phyloP scores from a whole-genome alignment of 1,140 invertebrate genomes.

The Drosophila parvula region DNA sequence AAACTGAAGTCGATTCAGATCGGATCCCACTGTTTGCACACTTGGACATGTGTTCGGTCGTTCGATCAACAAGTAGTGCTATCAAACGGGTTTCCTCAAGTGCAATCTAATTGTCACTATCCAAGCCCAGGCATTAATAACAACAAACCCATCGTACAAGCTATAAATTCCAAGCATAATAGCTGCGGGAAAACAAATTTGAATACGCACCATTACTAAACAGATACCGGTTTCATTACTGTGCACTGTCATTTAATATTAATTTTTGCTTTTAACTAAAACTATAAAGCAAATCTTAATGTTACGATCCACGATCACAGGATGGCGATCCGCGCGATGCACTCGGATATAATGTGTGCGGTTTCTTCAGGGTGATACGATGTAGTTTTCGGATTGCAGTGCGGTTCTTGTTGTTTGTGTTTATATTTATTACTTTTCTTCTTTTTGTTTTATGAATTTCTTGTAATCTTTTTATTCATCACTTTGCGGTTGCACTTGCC shows the following conservation, averaged over 20 bases:
- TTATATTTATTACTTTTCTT: neutral
- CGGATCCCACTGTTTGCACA: conserved; percentile 11
- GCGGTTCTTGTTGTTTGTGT: neutral
- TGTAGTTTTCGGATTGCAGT: conserved; percentile 5
- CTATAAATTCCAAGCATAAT: conserved; percentile 7
- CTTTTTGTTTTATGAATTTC: conserved; percentile 2
- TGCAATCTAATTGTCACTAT: conserved; percentile 32
- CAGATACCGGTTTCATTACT: conserved; percentile 84
- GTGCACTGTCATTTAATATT: conserved; percentile 84
- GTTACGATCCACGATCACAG: conserved; percentile 33
- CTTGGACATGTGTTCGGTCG: conserved; percentile 15
- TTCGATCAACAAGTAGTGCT: conserved; percentile 37
- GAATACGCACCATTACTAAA: conserved; percentile 84
- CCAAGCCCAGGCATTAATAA: conserved; percentile 16
- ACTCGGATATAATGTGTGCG: conserved; percentile 13
- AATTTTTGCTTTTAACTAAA: conserved; percentile 66
- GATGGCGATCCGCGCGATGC: conserved; percentile 8
- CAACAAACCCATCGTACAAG: conserved; percentile 18
- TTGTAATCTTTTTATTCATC: conserved; percentile 8
- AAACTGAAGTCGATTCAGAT: neutral
- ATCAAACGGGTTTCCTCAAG: conserved; percentile 22
- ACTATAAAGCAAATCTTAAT: conserved; percentile 65
- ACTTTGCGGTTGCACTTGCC: conserved; percentile 32
- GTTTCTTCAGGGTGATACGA: neutral
- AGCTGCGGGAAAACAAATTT: conserved; percentile 9